phyloP scores from a whole-genome alignment of 2,888 invertebrate species.

The Tetheella fluctuosa region DNA sequence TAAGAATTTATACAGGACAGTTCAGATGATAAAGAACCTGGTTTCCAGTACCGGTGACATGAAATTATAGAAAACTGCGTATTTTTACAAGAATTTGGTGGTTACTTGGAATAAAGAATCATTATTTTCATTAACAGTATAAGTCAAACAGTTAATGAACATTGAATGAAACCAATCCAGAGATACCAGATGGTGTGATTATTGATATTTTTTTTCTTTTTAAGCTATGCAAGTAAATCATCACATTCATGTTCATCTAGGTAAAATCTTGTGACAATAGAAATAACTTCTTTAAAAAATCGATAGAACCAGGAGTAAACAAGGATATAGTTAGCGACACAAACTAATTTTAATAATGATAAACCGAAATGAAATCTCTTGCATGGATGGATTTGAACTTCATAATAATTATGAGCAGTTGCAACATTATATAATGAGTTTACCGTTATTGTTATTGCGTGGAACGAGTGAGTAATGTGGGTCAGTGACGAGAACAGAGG shows the following conservation, averaged over 20 bases:
- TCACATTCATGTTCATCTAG: too few species aligned
- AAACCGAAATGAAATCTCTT: background rate
- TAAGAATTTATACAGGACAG: conserved; percentile 31
- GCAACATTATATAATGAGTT: conserved; percentile 66
- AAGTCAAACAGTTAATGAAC: too few species aligned
- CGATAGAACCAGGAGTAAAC: background rate
- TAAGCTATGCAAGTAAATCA: too few species aligned
- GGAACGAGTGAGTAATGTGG: conserved; percentile 74
- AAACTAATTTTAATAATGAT: background rate
- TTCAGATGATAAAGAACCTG: conserved; percentile 34
- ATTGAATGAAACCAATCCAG: too few species aligned
- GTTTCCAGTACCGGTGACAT: conserved; percentile 22
- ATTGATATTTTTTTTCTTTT: background rate
- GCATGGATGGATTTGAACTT: conserved; percentile 28
- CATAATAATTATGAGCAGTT: conserved; percentile 55
- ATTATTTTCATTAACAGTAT: too few species aligned
- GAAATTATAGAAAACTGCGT: conserved; percentile 27
- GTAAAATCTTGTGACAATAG: background rate
- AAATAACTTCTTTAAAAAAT: background rate
- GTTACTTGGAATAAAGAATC: background rate
- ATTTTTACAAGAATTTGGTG: background rate
- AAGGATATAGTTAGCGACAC: background rate
- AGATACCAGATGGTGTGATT: too few species aligned
- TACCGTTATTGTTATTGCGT: conserved; percentile 74
- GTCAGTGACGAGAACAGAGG: conserved; percentile 79